Evolutionary conservation across 2,797 vertebrate species (phyloP), one percentile per base, ranked within the genome.

Genomic region (Balearica regulorum): DNA sequence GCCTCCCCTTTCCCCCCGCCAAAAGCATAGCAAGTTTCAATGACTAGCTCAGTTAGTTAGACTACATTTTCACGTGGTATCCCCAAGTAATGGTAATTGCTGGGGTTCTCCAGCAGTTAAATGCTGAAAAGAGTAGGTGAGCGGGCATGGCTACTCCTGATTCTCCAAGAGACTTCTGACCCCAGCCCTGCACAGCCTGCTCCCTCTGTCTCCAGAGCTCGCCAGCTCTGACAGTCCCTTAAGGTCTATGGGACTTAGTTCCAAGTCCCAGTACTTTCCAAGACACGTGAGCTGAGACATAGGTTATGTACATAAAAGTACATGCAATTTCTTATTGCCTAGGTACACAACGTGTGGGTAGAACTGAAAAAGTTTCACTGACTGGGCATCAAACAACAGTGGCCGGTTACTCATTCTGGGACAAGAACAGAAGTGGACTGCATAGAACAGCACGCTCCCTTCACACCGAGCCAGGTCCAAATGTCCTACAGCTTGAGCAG

Each of bases 151-250:
- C 51, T n/a, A 31, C 58, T 83, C 58, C n/a, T n/a, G 22, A 41
- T 87, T 77, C 60, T 83, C 31, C 43, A 51, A 37, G 33, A 91
- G 54, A 44, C 14, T 55, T 73, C 71, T 70, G 70, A 83, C 37
- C 37, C 33, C 35, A 15, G 33, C 11, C 43, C 44, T 20, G 51
- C 33, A 25, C 55, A 64, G 41, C 19, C 44, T 39, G 41, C 49
- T 86, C 44, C 41, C 44, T 37, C 58, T 37, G 43, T 26, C 69
- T 65, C 70, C 75, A 84, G 39, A 62, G 35, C 51, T 60, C 49
- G 49, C 41, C 0, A 0, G 8, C 17, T 83, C 39, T 3, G 4
- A 20, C 21, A 48, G 35, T 11, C 31, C 46, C 33, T 41, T 78
- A 77, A 17, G 9, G 29, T 10, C 10, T 28, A 39, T 2, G 28